Conservation (phyloP, 2,797 vertebrate species). For the Acrossocheilus wenchowensis region DNA sequence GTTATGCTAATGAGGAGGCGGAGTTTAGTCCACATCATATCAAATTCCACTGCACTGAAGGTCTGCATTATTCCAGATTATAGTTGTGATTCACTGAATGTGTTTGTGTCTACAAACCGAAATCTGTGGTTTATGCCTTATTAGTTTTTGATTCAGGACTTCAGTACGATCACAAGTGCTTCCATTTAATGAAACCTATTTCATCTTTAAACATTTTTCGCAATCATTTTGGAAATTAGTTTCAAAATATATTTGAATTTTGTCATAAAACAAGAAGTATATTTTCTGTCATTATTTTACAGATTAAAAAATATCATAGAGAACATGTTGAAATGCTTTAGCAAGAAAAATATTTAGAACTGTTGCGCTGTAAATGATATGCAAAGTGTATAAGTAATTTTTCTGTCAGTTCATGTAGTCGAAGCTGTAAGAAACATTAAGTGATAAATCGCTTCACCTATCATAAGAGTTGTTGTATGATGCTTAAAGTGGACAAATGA, state of each 20-base stretch:
- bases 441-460: not conserved
- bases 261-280: constrained; percentile 18
- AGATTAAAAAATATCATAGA: not conserved
- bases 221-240: not conserved
- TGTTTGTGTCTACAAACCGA: constrained; percentile 39
- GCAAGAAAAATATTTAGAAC: constrained; percentile 22
- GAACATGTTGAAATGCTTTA: constrained; percentile 12
- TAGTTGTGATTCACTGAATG: constrained; percentile 4
- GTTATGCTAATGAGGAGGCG: constrained; percentile 12
- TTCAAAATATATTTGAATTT: constrained; percentile 24
- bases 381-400: constrained; percentile 13
- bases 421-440: constrained; percentile 8
- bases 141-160: constrained; percentile 47
- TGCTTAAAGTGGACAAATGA: constrained; percentile 33
- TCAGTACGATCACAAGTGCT: constrained; percentile 48
- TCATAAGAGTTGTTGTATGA: constrained; percentile 15
- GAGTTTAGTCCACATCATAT: not conserved
- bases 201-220: constrained; percentile 10
- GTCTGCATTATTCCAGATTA: constrained; percentile 16
- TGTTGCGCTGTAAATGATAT: constrained; percentile 33
- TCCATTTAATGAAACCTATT: constrained; percentile 31
- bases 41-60: not conserved
- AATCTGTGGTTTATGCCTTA: constrained; percentile 50
- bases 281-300: constrained; percentile 15
- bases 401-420: constrained; percentile 24